These are phyloP conservation scores for Nectonema munidae DNA, from an alignment of 2,888 invertebrate genomes.

Conservation along the genomic window DNA sequence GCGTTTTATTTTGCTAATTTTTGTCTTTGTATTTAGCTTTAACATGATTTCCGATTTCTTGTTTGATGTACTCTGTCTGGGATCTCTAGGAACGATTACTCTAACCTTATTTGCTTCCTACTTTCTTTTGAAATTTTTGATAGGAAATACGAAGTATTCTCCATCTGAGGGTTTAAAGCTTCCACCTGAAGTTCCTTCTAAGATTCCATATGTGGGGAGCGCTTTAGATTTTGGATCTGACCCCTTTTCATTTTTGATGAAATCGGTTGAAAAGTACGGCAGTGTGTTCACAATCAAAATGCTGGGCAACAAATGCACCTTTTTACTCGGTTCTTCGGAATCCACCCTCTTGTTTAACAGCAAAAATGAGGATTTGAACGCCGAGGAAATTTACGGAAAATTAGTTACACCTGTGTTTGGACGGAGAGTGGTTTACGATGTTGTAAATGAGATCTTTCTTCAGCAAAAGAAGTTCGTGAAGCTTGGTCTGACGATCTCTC, in stretches of 20 bases:
- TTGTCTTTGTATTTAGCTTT: too few relatives aligned
- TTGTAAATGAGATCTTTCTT: slow-evolving; percentile 20
- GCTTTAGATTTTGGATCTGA: slow-evolving; percentile 20
- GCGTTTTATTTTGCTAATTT: too few relatives aligned
- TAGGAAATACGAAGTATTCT: background rate
- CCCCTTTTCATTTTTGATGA: slow-evolving; percentile 14
- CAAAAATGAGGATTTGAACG: slow-evolving; percentile 21
- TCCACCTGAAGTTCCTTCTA: slow-evolving; percentile 19
- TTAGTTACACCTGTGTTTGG: slow-evolving; percentile 22
- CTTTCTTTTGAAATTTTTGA: too few relatives aligned
- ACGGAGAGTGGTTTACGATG: slow-evolving; percentile 21
- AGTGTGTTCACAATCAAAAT: slow-evolving; percentile 22
- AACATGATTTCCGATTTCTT: too few relatives aligned
- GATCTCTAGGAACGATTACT: too few relatives aligned
- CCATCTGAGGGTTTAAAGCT: slow-evolving; percentile 6
- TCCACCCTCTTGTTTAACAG: slow-evolving; percentile 21
- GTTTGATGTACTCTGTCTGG: too few relatives aligned
- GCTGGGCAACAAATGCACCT: slow-evolving; percentile 22
- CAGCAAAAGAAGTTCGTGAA: slow-evolving; percentile 22
- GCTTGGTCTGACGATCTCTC: slow-evolving; percentile 21
- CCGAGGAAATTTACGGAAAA: slow-evolving; percentile 21
- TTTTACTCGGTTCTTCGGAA: slow-evolving; percentile 20
- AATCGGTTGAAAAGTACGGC: slow-evolving; percentile 19
- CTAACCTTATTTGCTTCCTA: too few relatives aligned
- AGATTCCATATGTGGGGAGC: slow-evolving; percentile 21